Percentiles rank a stretch among this genome's conserved stretches.
phyloP scores from a whole-genome alignment of 1,140 invertebrate species.

The Caenorhabditis brenneri region DNA sequence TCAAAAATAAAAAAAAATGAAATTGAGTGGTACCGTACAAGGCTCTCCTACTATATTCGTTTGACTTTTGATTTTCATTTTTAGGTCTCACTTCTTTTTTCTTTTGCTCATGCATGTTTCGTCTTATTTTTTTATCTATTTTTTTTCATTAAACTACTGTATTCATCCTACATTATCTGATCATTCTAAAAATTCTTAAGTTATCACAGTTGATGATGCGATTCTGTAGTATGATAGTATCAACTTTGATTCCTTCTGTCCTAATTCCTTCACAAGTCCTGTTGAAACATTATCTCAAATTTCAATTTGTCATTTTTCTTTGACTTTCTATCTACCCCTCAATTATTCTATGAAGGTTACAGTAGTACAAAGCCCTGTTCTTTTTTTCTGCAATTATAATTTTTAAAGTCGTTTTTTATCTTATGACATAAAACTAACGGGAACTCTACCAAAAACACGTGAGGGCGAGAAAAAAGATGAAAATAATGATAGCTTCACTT shows the following conservation, averaged over 20 bases:
- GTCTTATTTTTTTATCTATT: background rate
- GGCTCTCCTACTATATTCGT: background rate
- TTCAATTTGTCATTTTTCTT: background rate
- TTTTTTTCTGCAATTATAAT: background rate
- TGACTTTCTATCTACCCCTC: too few species aligned
- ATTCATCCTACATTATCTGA: background rate
- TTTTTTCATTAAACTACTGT: background rate
- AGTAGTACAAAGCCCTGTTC: background rate
- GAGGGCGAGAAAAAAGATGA: background rate
- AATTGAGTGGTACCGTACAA: conserved; percentile 39
- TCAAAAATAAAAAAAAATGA: background rate
- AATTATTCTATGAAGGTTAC: background rate
- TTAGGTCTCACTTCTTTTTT: background rate
- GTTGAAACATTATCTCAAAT: background rate
- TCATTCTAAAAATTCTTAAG: background rate
- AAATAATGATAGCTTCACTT: background rate
- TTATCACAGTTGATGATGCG: background rate
- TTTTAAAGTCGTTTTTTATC: background rate
- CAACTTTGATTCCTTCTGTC: background rate
- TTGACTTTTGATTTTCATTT: background rate
- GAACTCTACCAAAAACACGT: background rate
- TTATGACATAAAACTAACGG: background rate
- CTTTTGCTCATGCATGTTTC: background rate
- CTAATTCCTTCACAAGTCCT: background rate
- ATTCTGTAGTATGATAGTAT: background rate